Base-by-base conservation (phyloP, 2,113 vertebrate species). In the Leptodactylus fuscus region DNA sequence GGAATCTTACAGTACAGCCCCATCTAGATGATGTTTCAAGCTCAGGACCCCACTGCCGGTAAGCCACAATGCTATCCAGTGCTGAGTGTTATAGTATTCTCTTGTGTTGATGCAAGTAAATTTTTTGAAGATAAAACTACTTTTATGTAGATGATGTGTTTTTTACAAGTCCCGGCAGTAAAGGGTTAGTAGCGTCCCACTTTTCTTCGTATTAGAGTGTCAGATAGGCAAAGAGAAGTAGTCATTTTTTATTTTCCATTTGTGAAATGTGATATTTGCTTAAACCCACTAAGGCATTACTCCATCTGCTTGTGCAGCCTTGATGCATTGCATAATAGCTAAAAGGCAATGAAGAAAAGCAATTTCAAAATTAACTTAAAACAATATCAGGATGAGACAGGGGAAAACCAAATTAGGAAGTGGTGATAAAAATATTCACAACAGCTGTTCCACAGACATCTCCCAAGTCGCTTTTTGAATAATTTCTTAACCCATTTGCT, bases 331-430 rank as follows among this genome's bases (percentile, higher is more conserved):
- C 87, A 77, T 87, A 88, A 80, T 81, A 58, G 87, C 91, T 88
- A 85, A 87, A 89, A 91, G 90, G 86, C 86, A 87, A 87, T 44
- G 27, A 89, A 86, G 85, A 90, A 88, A 27, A 81, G 83, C 85
- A n/a, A 89, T 87, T 90, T 86, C 85, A 87, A 91, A 91, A 92
- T 88, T 90, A 90, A 90, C 90, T 88, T 90, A 87, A 90, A 89
- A 90, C 87, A 88, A 87, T 90, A 90, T 87, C 81, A 53, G 83
- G 82, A 74, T 2, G 34, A 78, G 74, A 85, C 74, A 55, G 0
- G 90, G 88, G 89, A 89, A 88, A 91, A 90, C 67, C 87, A 90
- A 87, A 82, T 87, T 87, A 89, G 88, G 87, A 88, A 86, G 20
- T 3, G 87, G 67, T 9, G 58, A 75, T 85, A 85, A 89, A 81